Evolutionary conservation across 2,888 invertebrate species (phyloP), one percentile per base, ranked within the genome.

Genomic region (Zonitis immaculata): DNA sequence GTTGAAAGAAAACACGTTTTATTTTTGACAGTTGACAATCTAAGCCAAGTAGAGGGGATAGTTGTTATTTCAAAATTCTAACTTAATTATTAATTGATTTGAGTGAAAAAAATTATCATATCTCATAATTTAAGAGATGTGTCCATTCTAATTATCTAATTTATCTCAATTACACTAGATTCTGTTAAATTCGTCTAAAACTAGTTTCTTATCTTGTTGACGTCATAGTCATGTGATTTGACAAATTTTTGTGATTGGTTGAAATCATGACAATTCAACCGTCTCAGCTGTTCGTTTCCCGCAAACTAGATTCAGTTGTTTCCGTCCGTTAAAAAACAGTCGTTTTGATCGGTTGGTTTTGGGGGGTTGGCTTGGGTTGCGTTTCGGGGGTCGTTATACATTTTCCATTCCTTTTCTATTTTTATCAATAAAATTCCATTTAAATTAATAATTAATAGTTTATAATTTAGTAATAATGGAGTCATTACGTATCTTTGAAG

Each of bases 401-500:
- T 30, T 30, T 30, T 30, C n/a, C n/a, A 11, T 2, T 30, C 5
- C 6, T 32, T 14, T 12, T 35, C n/a, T n/a, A 14, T 16, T 16
- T 9, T 16, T 16, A 35, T 16, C 8, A 32, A 32, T 7, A 16
- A 8, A 35, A n/a, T n/a, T n/a, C n/a, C n/a, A n/a, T 8, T 8
- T 30, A 12, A 30, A 16, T 35, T 16, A 9, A 35, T 35, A 16
- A 35, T n/a, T n/a, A n/a, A n/a, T n/a, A n/a, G n/a, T n/a, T n/a
- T n/a, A n/a, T n/a, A n/a, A n/a, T n/a, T n/a, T n/a, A n/a, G n/a
- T n/a, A 56, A 58, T 73, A 76, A 88, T 89, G 89, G 87, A 88
- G 76, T 80, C 83, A 65, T 85, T 89, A 75, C 82, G 84, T 76
- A 86, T 89, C 70, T 86, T 85, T 76, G 85, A 87, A 75, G 89